Evolutionary conservation across 2,113 vertebrate species (phyloP).

Genomic region (Urocitellus parryii): DNA sequence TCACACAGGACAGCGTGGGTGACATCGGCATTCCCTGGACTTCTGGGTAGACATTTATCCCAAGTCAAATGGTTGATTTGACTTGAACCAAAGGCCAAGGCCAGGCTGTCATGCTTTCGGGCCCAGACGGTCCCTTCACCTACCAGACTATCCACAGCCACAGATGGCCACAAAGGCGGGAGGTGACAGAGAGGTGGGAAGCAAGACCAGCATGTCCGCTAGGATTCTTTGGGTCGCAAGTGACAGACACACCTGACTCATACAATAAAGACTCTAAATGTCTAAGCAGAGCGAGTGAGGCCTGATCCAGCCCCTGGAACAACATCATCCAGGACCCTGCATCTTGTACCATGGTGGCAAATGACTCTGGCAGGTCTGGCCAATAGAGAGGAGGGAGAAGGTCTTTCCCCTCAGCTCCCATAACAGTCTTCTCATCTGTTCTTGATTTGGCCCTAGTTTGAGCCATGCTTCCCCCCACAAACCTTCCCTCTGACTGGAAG

Average conservation of each 20-base stretch:
- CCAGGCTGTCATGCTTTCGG: not conserved
- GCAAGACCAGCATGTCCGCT: not conserved
- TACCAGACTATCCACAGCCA: fast-evolving
- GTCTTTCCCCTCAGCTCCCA: not conserved
- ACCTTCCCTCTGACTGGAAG: not conserved
- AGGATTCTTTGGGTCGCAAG: not conserved
- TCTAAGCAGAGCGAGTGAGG: not conserved
- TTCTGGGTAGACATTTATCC: not conserved
- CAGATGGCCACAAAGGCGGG: not conserved
- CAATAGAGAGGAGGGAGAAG: not conserved
- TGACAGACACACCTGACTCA: not conserved
- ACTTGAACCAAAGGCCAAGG: not conserved
- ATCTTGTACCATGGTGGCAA: too few relatives aligned
- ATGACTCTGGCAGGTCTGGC: too few relatives aligned
- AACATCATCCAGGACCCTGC: not conserved
- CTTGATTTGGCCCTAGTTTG: not conserved
- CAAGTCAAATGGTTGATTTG: not conserved
- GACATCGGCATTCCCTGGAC: not conserved
- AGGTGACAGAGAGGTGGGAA: not conserved
- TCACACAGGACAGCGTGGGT: not conserved
- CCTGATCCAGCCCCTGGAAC: not conserved
- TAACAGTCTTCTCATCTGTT: not conserved
- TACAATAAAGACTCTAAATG: not conserved
- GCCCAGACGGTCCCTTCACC: fast-evolving
- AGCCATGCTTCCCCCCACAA: not conserved